Evolutionary conservation across 2,888 invertebrate genomes (phyloP), one percentile per base, ranked within the genome.

Genomic region (Nomada flava): DNA sequence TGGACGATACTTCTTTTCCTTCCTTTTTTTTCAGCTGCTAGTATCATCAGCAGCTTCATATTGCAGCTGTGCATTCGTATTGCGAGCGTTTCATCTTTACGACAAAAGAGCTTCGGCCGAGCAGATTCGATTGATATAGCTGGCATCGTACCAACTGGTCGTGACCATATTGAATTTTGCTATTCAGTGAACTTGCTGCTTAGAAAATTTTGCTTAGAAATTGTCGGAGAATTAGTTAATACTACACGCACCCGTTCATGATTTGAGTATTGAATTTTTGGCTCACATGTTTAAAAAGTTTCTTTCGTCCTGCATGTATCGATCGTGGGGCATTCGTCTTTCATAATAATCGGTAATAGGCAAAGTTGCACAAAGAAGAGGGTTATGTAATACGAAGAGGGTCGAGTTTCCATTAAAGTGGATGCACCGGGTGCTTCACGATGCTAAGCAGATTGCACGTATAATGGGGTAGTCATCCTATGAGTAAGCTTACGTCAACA

Each of bases 401-500:
- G 81, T 85, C 80, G 74, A 63, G 88, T 84, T 82, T 65, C 77
- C 84, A 82, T 86, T 87, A 88, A 76, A 81, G 86, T 62, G 57
- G 76, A 71, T 74, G 75, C 71, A 47, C 57, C 18, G 13, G 29
- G 55, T 79, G 79, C 69, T 44, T 20, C 71, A 62, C 67, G 83
- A 88, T 86, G 76, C 76, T 85, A 88, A 88, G 79, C 79, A 88
- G 87, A 88, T 85, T 85, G 83, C 87, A 76, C 82, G 85, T 85
- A 88, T 87, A 88, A 86, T 85, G 73, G 80, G 86, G 70, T 83
- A 80, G 85, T 77, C 79, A 76, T 80, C 73, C 78, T 70, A 50
- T 64, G 77, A 83, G 75, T 74, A 44, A 87, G 86, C 80, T 85
- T 81, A 71, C 76, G 85, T 88, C 87, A 88, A 87, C 86, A 71